These are phyloP conservation scores for Bubo blakistoni DNA, from an alignment of 2,113 vertebrate species.

Conservation along the genomic window DNA sequence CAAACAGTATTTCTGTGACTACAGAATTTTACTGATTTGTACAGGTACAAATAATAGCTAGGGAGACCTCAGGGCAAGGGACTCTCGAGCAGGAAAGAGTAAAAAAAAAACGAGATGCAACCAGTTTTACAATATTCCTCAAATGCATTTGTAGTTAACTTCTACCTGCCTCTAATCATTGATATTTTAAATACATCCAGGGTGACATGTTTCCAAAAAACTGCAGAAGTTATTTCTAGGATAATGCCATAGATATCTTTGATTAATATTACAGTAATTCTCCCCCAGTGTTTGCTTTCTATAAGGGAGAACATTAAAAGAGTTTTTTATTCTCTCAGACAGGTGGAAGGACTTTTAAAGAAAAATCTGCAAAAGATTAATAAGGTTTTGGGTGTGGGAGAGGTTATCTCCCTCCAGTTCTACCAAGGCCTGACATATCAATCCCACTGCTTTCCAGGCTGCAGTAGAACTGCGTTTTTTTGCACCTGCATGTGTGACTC, in stretches of 20 bases:
- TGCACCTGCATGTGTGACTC: slow-evolving; percentile 6
- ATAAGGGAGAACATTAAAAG: slow-evolving; percentile 41
- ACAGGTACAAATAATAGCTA: background rate
- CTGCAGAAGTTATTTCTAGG: slow-evolving; percentile 16
- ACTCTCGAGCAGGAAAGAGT: background rate
- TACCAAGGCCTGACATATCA: background rate
- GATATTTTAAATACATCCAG: slow-evolving; percentile 18
- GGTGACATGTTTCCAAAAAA: slow-evolving; percentile 33
- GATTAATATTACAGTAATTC: slow-evolving; percentile 37
- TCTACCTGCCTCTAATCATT: slow-evolving; percentile 1
- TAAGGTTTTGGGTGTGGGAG: background rate
- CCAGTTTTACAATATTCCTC: slow-evolving; percentile 37
- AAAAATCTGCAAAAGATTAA: slow-evolving; percentile 51
- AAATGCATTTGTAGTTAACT: slow-evolving; percentile 40
- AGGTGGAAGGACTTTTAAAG: slow-evolving; percentile 33
- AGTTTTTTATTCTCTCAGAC: slow-evolving; percentile 8
- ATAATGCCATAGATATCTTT: slow-evolving; percentile 28
- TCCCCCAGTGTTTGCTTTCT: slow-evolving; percentile 39
- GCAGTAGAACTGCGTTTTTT: background rate
- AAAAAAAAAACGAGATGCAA: background rate
- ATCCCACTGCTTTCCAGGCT: background rate
- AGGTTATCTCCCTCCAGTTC: background rate
- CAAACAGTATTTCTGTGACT: background rate
- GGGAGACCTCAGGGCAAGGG: background rate
- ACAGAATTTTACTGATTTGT: background rate